Evolutionary conservation across 2,113 vertebrate genomes (phyloP), one percentile per base, ranked within the genome.

Genomic region (Diglossa brunneiventris): DNA sequence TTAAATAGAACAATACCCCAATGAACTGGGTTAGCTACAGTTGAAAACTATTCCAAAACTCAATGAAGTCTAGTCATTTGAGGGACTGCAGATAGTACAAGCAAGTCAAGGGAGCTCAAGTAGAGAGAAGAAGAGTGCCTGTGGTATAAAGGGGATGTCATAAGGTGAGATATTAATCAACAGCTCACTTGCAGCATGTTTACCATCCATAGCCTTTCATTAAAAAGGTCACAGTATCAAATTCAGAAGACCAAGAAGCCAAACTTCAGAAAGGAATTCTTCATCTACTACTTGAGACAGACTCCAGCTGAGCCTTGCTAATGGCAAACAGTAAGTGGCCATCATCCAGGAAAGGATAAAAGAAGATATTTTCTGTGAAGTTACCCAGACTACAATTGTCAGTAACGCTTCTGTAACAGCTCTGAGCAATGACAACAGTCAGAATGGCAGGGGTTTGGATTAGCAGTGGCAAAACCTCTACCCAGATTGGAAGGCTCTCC

Each of bases 1-100:
- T 93, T 96, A 96, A 95, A 90, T 17, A 86, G 62, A 79, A 92
- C 79, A 95, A 94, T 76, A 77, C 90, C 85, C 92, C 7, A 24
- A 89, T 83, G 93, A 92, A 37, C 63, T 79, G 82, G n/a, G 76
- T 86, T 83, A 82, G 82, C 64, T 92, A 16, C 33, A 79, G 39
- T 21, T 79, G 67, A 79, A 88, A 91, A 69, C 42, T 49, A 8
- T 85, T 80, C 66, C 52, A 70, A 67, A 47, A 69, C 37, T 22
- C 75, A 35, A 0, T 0, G 3, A 93, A 90, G 70, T 90, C 64
- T 13, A 83, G 86, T 27, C 37, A 8, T 67, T 90, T 67, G 41
- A 85, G 44, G 73, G 30, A 78, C 0, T 75, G 56, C 64, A 67
- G 49, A 77, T 10, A 69, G 74, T 64, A 82, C 83, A 87, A 63